phyloP scores from a whole-genome alignment of 2,888 invertebrate species.

The Nematopogon swammerdamellus region DNA sequence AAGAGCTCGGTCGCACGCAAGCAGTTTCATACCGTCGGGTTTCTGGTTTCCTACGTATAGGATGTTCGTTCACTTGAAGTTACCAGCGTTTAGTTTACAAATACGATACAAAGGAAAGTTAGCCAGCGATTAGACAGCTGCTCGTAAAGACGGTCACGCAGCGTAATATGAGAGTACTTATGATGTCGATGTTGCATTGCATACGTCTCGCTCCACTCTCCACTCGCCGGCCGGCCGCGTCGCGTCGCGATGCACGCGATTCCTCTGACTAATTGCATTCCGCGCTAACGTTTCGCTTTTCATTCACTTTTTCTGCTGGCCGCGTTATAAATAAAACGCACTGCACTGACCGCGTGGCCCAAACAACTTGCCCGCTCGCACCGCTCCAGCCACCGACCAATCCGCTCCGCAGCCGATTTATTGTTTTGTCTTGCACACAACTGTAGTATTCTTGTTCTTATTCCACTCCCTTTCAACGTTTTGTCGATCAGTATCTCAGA shows the following conservation, averaged over 20 bases:
- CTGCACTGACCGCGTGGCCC: neutral
- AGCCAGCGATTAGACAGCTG: neutral
- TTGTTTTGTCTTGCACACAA: too few species aligned
- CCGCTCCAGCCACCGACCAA: neutral
- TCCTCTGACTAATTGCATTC: neutral
- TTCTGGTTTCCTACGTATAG: too few species aligned
- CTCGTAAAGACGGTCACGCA: neutral
- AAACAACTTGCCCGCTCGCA: neutral
- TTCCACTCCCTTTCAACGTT: too few species aligned
- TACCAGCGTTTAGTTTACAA: too few species aligned
- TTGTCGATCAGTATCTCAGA: too few species aligned
- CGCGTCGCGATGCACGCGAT: neutral
- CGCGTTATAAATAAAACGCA: neutral
- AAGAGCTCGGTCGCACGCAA: too few species aligned
- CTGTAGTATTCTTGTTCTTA: too few species aligned
- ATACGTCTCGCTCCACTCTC: too few species aligned
- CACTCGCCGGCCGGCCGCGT: neutral
- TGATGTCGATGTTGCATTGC: neutral
- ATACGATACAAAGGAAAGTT: neutral
- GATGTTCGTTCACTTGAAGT: too few species aligned
- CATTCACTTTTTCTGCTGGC: conserved; percentile 3
- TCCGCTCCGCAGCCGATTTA: neutral
- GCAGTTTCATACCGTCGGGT: too few species aligned
- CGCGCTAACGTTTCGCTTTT: conserved; percentile 2
- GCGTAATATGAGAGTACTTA: neutral